These are phyloP conservation scores for Sinosuthora webbiana DNA, from an alignment of 2,113 vertebrate genomes.

Conservation along the genomic window DNA sequence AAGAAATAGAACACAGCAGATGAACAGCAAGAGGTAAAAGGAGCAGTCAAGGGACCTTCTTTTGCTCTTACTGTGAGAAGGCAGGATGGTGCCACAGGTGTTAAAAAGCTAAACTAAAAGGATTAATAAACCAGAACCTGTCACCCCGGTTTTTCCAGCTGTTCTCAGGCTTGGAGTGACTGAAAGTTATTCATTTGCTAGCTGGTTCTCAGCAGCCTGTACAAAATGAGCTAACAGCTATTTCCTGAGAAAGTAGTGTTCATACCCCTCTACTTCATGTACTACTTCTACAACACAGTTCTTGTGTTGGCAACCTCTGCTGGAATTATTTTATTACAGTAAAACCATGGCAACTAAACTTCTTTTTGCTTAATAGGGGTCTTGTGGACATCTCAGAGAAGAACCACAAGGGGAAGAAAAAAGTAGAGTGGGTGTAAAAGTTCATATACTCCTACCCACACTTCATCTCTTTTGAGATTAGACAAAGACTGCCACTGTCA, in stretches of 20 bases:
- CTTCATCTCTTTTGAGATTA: neutral
- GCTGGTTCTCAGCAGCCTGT: neutral
- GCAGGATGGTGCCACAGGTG: neutral
- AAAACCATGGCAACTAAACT: neutral
- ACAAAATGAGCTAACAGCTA: neutral
- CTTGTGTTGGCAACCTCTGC: neutral
- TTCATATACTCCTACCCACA: neutral
- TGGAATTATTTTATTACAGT: neutral
- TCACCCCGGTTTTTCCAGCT: neutral
- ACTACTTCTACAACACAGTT: neutral
- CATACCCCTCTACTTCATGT: neutral
- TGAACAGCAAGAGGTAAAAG: neutral
- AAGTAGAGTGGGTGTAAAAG: neutral
- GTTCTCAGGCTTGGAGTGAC: neutral
- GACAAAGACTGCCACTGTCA: neutral
- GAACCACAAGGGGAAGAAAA: neutral
- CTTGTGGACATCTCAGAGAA: neutral
- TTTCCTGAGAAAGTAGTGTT: neutral
- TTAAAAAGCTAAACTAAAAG: neutral
- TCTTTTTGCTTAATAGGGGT: neutral
- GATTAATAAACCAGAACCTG: neutral
- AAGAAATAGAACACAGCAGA: neutral
- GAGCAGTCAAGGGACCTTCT: neutral
- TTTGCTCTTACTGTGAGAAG: neutral
- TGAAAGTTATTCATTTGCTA: neutral